Base-by-base conservation (phyloP, 2,797 vertebrate genomes). In the Malurus leucopterus region DNA sequence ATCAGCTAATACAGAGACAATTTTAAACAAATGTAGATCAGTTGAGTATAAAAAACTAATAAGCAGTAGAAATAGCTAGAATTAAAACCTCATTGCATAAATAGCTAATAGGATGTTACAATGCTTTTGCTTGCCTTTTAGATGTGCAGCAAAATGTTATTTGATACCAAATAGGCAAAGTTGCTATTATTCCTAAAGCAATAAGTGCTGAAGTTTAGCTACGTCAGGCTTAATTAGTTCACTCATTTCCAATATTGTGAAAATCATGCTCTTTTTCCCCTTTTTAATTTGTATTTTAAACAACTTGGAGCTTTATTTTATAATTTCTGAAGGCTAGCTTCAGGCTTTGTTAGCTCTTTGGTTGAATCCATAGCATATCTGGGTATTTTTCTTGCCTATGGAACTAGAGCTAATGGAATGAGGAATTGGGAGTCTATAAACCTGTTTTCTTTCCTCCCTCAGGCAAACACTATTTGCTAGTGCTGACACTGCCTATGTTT, bases 401-500 rank as follows among this genome's bases (percentile, higher is more conserved):
- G 32, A 85, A 67, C 24, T 70, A 65, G n/a, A 86, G 19, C 16
- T 75, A 76, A 69, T 29, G 18, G 36, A 30, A 26, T 40, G n/a
- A 84, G 49, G 82, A 69, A 38, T 1, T 76, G 22, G 13, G 26
- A 8, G n/a, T 90, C 61, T 92, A 32, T 93, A 77, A 84, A 43
- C 43, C 5, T 86, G 53, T 29, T 67, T 75, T 49, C 44, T 46
- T 68, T 89, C 86, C 23, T 84, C 72, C 88, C 79, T n/a, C 95
- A 99, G 99, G 94, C 98, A 99, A 97, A 99, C 98, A 2, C 93
- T 98, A 21, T 99, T 99, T 95, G 99, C 99, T 95, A 99, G 99
- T 51, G 99, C 99, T 29, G 99, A 99, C 96, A 99, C 99, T 2
- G 99, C 99, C 4, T 99, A 99, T 22, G 99, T 99, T 88, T 95